These are phyloP conservation scores for Penaeus vannamei DNA, from an alignment of 1,140 invertebrate genomes.

Conservation along the genomic window DNA sequence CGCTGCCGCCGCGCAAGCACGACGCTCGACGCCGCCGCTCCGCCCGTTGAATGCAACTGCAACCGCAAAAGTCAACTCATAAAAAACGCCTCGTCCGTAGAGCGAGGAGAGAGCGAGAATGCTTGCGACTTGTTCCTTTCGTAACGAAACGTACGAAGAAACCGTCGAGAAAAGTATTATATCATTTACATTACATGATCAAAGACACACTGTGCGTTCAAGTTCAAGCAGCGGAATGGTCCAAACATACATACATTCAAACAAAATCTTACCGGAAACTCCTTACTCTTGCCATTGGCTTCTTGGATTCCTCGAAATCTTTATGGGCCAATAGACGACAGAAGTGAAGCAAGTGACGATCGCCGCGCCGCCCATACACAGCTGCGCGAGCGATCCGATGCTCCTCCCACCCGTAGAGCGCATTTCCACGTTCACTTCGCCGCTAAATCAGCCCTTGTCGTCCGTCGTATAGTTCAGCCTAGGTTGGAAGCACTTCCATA, in stretches of 20 bases:
- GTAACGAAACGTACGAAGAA: no score
- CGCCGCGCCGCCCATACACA: not conserved
- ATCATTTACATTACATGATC: no score
- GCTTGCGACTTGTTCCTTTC: no score
- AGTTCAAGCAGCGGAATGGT: not conserved
- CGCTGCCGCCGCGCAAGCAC: slow-evolving; percentile 48
- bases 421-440: no score
- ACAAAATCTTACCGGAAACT: not conserved
- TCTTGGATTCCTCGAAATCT: slow-evolving; percentile 34
- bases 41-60: slow-evolving; percentile 52
- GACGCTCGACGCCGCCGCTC: slow-evolving; percentile 44
- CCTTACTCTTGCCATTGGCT: not conserved
- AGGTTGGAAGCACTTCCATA: no score
- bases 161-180: no score
- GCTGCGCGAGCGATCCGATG: no score
- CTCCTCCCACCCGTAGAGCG: no score
- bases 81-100: no score
- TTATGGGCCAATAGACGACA: slow-evolving; percentile 39
- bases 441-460: no score
- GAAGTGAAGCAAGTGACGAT: slow-evolving; percentile 20
- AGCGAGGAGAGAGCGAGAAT: no score
- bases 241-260: not conserved
- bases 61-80: slow-evolving; percentile 3
- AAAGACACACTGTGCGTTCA: not conserved
- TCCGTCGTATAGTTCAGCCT: no score